Evolutionary conservation across 2,113 vertebrate genomes (phyloP).

Genomic region (Donacobius atricapilla): DNA sequence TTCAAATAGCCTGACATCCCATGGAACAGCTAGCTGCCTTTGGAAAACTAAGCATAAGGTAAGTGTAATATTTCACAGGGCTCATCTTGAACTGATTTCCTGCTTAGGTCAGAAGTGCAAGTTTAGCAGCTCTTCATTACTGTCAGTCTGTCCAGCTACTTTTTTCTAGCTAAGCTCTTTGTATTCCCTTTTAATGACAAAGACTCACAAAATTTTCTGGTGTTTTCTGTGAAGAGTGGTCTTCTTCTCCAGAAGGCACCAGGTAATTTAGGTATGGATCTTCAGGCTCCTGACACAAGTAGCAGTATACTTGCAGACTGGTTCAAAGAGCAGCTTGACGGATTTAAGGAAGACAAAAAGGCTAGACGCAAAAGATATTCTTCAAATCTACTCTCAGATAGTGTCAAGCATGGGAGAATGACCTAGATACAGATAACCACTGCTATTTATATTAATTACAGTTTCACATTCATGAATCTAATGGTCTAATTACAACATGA

Average conservation of each 20-base stretch:
- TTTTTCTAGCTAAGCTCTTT: background rate
- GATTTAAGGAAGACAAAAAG: background rate
- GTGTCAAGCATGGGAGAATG: background rate
- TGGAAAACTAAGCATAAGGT: background rate
- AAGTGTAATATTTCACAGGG: background rate
- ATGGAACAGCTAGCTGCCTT: background rate
- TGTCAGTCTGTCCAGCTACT: background rate
- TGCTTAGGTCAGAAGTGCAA: background rate
- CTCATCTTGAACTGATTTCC: background rate
- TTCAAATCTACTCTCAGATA: background rate
- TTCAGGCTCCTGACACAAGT: background rate
- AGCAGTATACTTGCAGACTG: background rate
- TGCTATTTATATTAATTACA: background rate
- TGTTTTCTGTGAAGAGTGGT: background rate
- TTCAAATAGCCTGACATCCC: background rate
- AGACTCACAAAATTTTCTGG: background rate
- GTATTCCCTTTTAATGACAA: background rate
- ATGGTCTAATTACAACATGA: background rate
- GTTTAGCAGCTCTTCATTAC: background rate
- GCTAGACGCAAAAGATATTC: background rate
- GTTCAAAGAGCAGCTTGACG: background rate
- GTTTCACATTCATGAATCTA: background rate
- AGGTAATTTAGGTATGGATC: background rate
- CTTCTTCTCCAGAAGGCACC: fast-evolving
- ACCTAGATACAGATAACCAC: background rate